Conservation (phyloP, 1,140 invertebrate genomes). For the Nasonia longicornis region DNA sequence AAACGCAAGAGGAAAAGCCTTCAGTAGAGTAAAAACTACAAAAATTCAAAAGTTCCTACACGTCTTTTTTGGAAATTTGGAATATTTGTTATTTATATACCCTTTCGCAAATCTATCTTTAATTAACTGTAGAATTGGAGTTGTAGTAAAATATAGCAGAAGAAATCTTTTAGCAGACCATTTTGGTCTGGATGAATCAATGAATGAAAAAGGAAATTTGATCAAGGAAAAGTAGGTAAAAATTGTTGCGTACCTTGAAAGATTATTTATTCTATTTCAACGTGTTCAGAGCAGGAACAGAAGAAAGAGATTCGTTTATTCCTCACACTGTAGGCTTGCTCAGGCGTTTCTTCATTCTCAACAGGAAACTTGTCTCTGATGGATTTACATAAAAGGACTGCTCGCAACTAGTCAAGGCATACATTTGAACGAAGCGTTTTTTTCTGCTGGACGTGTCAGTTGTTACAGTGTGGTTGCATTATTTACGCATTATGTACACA, state of each 20-base stretch:
- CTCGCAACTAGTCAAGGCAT: constrained; percentile 7
- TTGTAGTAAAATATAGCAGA: neutral
- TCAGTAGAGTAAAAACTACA: constrained; percentile 4
- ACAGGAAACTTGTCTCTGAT: neutral
- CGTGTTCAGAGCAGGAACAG: neutral
- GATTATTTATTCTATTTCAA: constrained; percentile 20
- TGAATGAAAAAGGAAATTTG: neutral
- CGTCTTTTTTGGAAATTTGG: constrained; percentile 6
- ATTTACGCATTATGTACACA: constrained; percentile 9
- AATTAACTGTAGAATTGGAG: no score
- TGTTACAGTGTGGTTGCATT: neutral
- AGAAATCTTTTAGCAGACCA: no score
- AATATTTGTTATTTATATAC: constrained; percentile 17
- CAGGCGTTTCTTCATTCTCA: neutral
- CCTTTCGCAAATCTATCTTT: neutral
- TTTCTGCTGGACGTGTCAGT: neutral
- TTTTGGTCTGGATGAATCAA: neutral
- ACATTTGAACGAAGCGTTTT: constrained; percentile 14
- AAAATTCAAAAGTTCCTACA: constrained; percentile 13
- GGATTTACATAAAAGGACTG: constrained; percentile 1
- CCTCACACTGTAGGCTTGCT: neutral
- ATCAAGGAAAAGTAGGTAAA: neutral
- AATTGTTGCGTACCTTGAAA: constrained; percentile 19
- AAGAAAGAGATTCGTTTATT: constrained; percentile 1
- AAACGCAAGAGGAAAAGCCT: constrained; percentile 21